Conservation (phyloP, 2,113 vertebrate genomes). For the Columbina picui region DNA sequence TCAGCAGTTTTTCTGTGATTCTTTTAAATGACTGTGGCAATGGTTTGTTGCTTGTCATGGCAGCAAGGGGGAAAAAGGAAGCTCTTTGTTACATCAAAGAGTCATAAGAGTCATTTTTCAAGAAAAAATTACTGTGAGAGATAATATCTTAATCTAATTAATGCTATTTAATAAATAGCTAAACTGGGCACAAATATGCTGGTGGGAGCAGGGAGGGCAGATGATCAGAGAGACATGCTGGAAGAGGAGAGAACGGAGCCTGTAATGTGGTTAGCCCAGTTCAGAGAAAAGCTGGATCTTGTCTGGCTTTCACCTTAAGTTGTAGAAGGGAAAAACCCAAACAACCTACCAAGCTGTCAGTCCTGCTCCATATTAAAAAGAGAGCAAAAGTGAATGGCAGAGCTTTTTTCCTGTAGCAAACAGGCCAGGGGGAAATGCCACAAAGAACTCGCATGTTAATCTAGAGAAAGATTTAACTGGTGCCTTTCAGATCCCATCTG, state of each 20-base stretch:
- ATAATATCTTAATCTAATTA: not conserved
- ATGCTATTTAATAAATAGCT: not conserved
- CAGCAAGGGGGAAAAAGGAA: not conserved
- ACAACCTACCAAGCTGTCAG: not conserved
- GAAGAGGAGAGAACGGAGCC: not conserved
- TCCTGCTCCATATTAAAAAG: not conserved
- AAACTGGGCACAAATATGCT: not conserved
- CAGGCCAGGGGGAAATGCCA: not conserved
- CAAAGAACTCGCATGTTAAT: not conserved
- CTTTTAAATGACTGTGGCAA: not conserved
- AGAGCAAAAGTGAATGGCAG: not conserved
- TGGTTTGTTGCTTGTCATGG: not conserved
- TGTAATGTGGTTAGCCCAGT: not conserved
- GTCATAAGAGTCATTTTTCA: not conserved
- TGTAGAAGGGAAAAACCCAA: not conserved
- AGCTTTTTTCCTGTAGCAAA: not conserved
- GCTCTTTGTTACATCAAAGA: not conserved
- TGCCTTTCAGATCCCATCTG: not conserved
- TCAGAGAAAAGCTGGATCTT: not conserved
- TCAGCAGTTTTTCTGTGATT: not conserved
- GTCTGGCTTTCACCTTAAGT: not conserved
- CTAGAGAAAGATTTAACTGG: not conserved
- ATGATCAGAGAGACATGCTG: fast-evolving
- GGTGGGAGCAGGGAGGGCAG: not conserved
- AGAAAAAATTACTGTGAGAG: not conserved